Evolutionary conservation across 1,140 invertebrate genomes (phyloP).

Genomic region (Euura saliciscinereae): DNA sequence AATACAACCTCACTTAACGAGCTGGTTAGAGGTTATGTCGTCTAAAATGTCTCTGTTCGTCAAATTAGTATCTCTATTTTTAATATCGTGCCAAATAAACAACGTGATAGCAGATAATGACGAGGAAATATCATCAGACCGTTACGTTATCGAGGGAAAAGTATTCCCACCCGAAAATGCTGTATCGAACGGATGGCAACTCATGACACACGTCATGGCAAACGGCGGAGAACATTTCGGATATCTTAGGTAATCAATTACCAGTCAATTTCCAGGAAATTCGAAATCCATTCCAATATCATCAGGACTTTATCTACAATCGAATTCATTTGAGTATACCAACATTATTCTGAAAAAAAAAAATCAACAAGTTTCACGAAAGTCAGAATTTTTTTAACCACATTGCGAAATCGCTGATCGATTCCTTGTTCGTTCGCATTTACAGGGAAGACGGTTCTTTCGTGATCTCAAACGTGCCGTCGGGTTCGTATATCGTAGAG

Average conservation of each 20-base stretch:
- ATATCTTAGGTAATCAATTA: conserved; percentile 69
- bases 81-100: not conserved
- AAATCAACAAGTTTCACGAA: not conserved
- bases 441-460: conserved; percentile 91
- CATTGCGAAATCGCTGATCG: conserved; percentile 16
- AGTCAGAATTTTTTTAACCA: not conserved
- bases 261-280: not conserved
- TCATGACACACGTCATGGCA: conserved; percentile 79
- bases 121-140: conserved; percentile 64
- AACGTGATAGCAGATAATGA: conserved; percentile 52
- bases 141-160: conserved; percentile 81
- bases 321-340: too few species aligned
- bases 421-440: conserved; percentile 22
- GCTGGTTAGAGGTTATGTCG: not conserved
- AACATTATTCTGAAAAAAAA: too few species aligned
- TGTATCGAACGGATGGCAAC: conserved; percentile 71
- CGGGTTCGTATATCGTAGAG: conserved; percentile 96
- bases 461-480: conserved; percentile 84
- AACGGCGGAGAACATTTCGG: conserved; percentile 89
- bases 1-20: not conserved
- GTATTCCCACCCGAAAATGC: conserved; percentile 74
- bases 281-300: too few species aligned
- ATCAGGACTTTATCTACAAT: too few species aligned
- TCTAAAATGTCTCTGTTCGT: not conserved
- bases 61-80: not conserved